Base-by-base conservation (phyloP, 2,113 vertebrate genomes). In the Festucalex cinctus region DNA sequence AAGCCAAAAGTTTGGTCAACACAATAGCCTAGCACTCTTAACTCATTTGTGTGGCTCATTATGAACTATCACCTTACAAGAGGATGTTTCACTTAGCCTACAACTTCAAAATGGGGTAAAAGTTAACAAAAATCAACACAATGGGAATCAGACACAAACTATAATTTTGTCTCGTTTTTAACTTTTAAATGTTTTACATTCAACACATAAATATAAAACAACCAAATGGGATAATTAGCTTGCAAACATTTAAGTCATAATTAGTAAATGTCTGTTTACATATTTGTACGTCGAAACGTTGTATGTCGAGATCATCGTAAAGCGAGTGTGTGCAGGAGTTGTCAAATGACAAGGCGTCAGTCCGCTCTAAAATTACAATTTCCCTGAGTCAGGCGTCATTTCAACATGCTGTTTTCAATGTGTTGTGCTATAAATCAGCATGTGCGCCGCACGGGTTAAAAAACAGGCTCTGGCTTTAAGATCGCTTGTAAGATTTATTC, bases 401-500 rank as follows among this genome's bases (percentile, higher is more conserved):
- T 74, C 36, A 71, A 78, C 9, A 9, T 71, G 75, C 7, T 70
- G 78, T 84, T 83, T n/a, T 69, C 69, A 46, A 64, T 75, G 44
- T 68, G 65, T 75, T 54, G 2, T 65, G 1, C 53, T 69, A 78
- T 83, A 84, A 85, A 83, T 79, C 74, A 75, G 70, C 60, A 46
- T 49, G 35, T 61, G 39, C 77, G 75, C 63, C 0, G 71, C 83
- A 75, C 77, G 83, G 87, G 90, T 92, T 92, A 92, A 91, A n/a
- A 83, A 62, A 8, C 13, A 54, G 74, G 82, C 71, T 89, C 73
- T 77, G 87, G 83, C 85, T 84, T 12, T 2, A 39, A 62, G 60
- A 87, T 86, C 84, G 80, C 74, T 85, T 85, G 58, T 80, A 88
- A 91, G 92, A 93, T 92, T 92, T 91, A 92, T 92, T 91, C 89